Conservation (phyloP, 2,888 invertebrate species). For the Rhodophaea formosa region DNA sequence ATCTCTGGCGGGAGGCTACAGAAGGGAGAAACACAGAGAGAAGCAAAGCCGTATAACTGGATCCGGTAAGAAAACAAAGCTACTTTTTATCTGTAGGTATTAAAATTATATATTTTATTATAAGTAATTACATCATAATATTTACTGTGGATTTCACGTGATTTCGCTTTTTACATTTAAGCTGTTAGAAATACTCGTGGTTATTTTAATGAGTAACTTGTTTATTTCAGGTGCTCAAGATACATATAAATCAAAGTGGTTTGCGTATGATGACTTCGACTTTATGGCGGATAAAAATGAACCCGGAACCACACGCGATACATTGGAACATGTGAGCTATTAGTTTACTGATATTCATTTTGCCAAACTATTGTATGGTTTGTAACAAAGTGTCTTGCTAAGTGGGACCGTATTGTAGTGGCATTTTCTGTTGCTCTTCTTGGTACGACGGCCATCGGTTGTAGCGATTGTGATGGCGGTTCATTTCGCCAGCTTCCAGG, state of each 20-base stretch:
- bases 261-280: not conserved
- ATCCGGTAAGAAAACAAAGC: conserved; percentile 5
- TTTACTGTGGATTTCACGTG: too few relatives aligned
- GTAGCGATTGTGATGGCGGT: conserved; percentile 26
- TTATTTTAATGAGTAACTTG: not conserved
- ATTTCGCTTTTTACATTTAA: too few relatives aligned
- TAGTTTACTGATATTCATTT: conserved; percentile 22
- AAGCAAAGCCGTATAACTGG: not conserved
- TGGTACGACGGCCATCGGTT: conserved; percentile 27
- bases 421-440: conserved; percentile 23
- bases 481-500: conserved; percentile 28
- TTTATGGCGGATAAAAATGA: not conserved
- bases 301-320: not conserved
- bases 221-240: not conserved
- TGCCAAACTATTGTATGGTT: conserved; percentile 27
- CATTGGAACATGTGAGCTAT: not conserved
- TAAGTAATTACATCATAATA: not conserved
- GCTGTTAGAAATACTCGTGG: too few relatives aligned
- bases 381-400: conserved; percentile 29
- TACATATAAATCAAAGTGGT: not conserved
- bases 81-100: too few relatives aligned
- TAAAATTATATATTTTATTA: not conserved
- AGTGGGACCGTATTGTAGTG: conserved; percentile 28
- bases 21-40: not conserved
- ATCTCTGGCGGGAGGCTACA: not conserved